These are phyloP conservation scores for Holothuria scabra DNA, from an alignment of 53 echinoderm and acorn worm genomes.

Conservation along the genomic window DNA sequence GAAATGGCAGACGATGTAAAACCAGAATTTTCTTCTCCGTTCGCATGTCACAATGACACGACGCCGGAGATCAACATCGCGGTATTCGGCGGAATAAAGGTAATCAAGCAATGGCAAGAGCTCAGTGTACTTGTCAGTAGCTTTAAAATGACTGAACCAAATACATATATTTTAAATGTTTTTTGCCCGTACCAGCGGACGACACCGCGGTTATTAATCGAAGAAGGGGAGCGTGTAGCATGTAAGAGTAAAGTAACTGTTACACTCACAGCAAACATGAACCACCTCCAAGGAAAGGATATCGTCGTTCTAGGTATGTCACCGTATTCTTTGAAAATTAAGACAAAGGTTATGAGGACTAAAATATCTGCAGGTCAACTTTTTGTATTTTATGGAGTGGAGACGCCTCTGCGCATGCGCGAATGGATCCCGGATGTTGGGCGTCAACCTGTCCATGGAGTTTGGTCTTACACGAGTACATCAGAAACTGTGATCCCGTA, in stretches of 20 bases:
- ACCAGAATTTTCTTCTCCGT: not conserved
- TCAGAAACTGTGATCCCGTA: constrained; percentile 71
- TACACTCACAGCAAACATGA: constrained; percentile 51
- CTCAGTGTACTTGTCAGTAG: constrained; percentile 43
- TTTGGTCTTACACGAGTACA: constrained; percentile 71
- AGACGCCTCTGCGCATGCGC: constrained; percentile 70
- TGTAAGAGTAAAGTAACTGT: constrained; percentile 37
- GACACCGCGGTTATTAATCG: not conserved
- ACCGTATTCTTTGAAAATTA: constrained; percentile 61
- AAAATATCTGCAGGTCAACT: constrained; percentile 60
- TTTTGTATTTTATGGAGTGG: constrained; percentile 73
- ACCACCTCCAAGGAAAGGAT: constrained; percentile 63
- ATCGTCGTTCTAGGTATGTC: constrained; percentile 78
- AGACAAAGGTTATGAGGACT: constrained; percentile 18
- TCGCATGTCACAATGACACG: constrained; percentile 10
- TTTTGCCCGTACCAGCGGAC: constrained; percentile 16
- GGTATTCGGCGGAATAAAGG: constrained; percentile 65
- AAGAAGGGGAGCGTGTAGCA: not conserved
- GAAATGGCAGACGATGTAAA: not conserved
- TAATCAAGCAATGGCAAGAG: constrained; percentile 64
- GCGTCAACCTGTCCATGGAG: constrained; percentile 54
- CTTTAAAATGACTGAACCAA: constrained; percentile 44
- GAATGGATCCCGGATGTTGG: constrained; percentile 61
- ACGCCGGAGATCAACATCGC: constrained; percentile 44
- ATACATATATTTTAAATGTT: constrained; percentile 13